Evolutionary conservation across 2,888 invertebrate species (phyloP).

Genomic region (Proisotoma minuta): DNA sequence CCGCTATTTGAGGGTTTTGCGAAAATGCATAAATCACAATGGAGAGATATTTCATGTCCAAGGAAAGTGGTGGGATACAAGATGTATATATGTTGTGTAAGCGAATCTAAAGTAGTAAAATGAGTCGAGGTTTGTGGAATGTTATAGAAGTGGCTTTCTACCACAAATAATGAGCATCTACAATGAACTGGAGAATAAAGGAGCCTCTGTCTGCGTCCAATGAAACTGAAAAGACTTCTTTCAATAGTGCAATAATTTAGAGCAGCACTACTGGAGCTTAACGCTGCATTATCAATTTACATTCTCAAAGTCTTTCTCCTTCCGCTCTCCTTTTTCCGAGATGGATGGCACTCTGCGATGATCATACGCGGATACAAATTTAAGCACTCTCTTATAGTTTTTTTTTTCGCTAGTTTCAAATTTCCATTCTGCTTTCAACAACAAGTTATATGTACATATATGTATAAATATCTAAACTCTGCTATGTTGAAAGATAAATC

Average conservation of each 20-base stretch:
- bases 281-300: slow-evolving; percentile 5
- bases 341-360: too few species aligned
- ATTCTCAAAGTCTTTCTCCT: not conserved
- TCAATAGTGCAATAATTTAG: slow-evolving; percentile 5
- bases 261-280: not conserved
- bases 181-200: slow-evolving; percentile 6
- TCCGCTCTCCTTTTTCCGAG: not conserved
- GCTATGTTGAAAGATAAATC: too few species aligned
- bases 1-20: slow-evolving; percentile 3
- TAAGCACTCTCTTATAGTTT: too few species aligned
- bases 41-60: not conserved
- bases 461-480: too few species aligned
- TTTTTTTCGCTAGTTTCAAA: too few species aligned
- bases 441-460: too few species aligned
- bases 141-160: not conserved
- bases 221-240: slow-evolving; percentile 4
- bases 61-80: too few species aligned
- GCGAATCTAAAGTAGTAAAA: not conserved
- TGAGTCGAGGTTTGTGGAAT: not conserved
- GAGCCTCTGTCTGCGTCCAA: not conserved
- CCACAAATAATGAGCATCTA: slow-evolving; percentile 5
- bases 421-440: too few species aligned
- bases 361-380: too few species aligned
- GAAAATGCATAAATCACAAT: slow-evolving; percentile 5
- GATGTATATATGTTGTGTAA: too few species aligned